Base-by-base conservation (phyloP, 2,888 invertebrate genomes). In the Drosophila prolongata region DNA sequence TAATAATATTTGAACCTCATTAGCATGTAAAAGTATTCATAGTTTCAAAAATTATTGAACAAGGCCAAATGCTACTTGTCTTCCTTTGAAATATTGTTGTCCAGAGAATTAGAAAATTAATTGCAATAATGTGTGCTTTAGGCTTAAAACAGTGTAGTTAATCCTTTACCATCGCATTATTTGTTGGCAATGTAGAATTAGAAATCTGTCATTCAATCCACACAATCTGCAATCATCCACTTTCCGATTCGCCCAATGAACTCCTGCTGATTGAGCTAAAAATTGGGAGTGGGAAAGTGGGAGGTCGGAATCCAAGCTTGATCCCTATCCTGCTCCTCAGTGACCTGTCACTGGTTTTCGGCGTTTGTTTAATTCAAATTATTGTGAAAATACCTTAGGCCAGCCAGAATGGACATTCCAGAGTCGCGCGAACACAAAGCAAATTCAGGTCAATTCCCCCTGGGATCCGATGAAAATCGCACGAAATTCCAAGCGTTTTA, bases 381-480 rank as follows among this genome's bases (percentile, higher is more conserved):
- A 52, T 38, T 69, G 30, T n/a, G 68, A 30, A 37, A 54, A 54
- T 67, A 67, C 69, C 67, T 68, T 35, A 6, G 44, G 35, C 9
- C 11, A 44, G 49, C 35, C 37, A 38, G 43, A 35, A 10, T 42
- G 13, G 50, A 19, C 54, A 70, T 72, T 37, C 72, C 50, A 46
- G 16, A 14, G 14, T 11, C 10, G 30, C 37, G 56, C 35, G 55
- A 60, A 52, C 52, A 65, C 43, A 61, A 67, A 65, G 55, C 77
- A 72, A 77, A 80, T 77, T 77, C 81, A 66, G 79, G 73, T 84
- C 81, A 76, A 80, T 81, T 55, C 64, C 47, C 61, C n/a, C 47
- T 57, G 69, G 67, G 66, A 61, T 42, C 40, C 37, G 19, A 55
- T 52, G 64, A 57, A 74, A 80, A 77, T 78, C 72, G 72, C 64